Evolutionary conservation across 2,888 invertebrate genomes (phyloP).

Genomic region (Meta bourneti): DNA sequence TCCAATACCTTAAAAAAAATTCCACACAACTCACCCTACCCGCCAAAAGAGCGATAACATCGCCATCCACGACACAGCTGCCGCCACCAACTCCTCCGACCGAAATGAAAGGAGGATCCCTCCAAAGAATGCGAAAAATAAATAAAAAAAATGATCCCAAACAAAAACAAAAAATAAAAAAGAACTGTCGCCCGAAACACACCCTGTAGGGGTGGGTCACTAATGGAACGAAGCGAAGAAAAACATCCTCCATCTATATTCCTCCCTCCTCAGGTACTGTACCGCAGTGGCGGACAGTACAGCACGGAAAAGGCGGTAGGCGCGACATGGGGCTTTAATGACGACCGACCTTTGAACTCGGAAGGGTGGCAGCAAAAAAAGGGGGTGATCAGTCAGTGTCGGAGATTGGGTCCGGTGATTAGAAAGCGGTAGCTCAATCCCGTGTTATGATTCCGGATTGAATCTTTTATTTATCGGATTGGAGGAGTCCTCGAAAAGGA

Average conservation of each 20-base stretch:
- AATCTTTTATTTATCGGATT: conserved; percentile 56
- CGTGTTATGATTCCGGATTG: conserved; percentile 23
- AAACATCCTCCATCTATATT: conserved; percentile 72
- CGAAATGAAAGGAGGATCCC: conserved; percentile 60
- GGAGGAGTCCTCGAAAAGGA: background rate
- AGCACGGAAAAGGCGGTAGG: conserved; percentile 74
- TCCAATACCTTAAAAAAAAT: too few species aligned
- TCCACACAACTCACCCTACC: background rate
- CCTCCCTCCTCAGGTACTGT: conserved; percentile 69
- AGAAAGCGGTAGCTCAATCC: conserved; percentile 54
- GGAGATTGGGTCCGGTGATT: conserved; percentile 68
- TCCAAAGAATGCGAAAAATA: conserved; percentile 40
- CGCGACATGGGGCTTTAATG: conserved; percentile 69
- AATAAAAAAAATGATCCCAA: conserved; percentile 18
- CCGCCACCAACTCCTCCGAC: conserved; percentile 4
- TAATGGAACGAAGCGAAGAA: conserved; percentile 68
- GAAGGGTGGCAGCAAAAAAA: conserved; percentile 40
- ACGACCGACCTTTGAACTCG: conserved; percentile 46
- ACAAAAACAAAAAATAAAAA: conserved; percentile 11
- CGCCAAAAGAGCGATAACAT: background rate
- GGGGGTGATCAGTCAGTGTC: conserved; percentile 68
- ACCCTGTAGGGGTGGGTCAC: conserved; percentile 67
- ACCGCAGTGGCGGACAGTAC: conserved; percentile 38
- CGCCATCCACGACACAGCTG: conserved; percentile 16
- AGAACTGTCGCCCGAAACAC: conserved; percentile 49